Conservation (phyloP, 2,797 vertebrate species). For the Gambelia wislizenii region DNA sequence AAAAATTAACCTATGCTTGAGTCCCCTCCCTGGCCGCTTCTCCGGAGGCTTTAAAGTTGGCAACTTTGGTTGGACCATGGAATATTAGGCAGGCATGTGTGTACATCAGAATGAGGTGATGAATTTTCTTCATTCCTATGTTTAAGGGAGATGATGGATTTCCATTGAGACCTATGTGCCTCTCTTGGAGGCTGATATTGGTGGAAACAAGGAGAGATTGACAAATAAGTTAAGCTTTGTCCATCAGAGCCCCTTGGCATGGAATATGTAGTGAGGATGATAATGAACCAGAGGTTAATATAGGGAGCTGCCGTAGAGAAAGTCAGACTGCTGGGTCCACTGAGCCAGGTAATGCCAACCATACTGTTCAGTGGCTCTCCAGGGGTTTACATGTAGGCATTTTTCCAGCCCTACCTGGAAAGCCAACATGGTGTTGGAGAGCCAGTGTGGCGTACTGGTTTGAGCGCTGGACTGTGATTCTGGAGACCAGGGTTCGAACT, state of each 20-base stretch:
- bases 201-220: not conserved
- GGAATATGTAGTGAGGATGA: not conserved
- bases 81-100: too few species aligned
- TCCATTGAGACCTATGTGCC: not conserved
- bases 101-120: not conserved
- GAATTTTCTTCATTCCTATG: slow-evolving; percentile 35
- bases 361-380: too few species aligned
- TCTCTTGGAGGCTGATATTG: not conserved
- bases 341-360: too few species aligned
- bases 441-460: not conserved
- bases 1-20: not conserved
- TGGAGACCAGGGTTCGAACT: not conserved
- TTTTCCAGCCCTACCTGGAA: not conserved
- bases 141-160: slow-evolving; percentile 47
- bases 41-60: too few species aligned
- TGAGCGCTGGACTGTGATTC: not conserved
- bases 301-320: too few species aligned
- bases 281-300: not conserved
- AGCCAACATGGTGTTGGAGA: not conserved
- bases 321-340: too few species aligned
- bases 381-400: too few species aligned
- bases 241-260: not conserved
- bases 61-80: too few species aligned
- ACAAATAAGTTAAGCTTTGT: not conserved
- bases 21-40: too few species aligned